Evolutionary conservation across 2,797 vertebrate species (phyloP).

Genomic region (Coregonus ussuriensis): DNA sequence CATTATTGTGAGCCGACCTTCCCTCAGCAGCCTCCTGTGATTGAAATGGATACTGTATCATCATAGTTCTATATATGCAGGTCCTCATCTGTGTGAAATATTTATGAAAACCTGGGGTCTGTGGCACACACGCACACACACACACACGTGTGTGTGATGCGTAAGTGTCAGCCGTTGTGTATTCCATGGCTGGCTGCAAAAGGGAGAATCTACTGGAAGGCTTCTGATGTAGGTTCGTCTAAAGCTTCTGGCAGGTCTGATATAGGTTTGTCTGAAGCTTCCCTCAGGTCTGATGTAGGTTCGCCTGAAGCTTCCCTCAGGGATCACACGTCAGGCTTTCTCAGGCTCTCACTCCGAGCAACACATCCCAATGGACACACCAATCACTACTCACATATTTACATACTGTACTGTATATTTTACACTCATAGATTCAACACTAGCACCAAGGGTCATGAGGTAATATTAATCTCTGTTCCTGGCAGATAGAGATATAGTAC

Average conservation of each 20-base stretch:
- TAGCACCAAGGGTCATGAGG: conserved; percentile 47
- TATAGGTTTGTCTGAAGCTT: conserved; percentile 50
- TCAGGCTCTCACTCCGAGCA: not conserved
- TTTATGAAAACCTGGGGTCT: not conserved
- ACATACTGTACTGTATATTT: conserved; percentile 6
- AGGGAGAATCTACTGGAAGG: conserved; percentile 38
- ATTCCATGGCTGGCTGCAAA: not conserved
- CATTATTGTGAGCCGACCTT: too few relatives aligned
- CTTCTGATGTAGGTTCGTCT: conserved; percentile 11
- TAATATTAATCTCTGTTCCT: not conserved
- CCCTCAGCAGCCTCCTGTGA: too few relatives aligned
- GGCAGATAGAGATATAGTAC: not conserved
- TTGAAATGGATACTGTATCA: not conserved
- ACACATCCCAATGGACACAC: conserved; percentile 34
- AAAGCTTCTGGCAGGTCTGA: not conserved
- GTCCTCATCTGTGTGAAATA: not conserved
- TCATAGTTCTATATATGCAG: not conserved
- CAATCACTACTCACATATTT: conserved; percentile 53
- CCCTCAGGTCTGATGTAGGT: conserved; percentile 43
- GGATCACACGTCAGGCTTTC: conserved; percentile 50
- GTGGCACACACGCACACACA: not conserved
- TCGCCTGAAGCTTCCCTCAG: conserved; percentile 54
- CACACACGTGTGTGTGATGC: conserved; percentile 16
- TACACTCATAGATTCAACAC: conserved; percentile 26
- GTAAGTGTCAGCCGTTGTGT: conserved; percentile 41